phyloP scores from a whole-genome alignment of 2,888 invertebrate genomes.

The Slavum lentiscoides region DNA sequence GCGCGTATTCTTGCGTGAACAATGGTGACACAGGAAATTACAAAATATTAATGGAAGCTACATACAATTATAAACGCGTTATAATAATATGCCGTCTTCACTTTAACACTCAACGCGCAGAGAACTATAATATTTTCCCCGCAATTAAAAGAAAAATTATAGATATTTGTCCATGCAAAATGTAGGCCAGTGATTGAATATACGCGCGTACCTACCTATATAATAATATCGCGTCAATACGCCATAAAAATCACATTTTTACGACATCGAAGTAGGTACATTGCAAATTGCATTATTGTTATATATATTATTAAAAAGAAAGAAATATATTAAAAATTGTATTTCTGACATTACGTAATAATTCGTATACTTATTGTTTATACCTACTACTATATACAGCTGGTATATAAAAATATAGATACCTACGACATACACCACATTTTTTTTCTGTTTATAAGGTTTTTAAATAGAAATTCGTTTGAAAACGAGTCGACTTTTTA shows the following conservation, averaged over 20 bases:
- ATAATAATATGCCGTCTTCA: neutral
- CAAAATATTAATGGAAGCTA: slow-evolving; percentile 5
- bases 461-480: too few relatives aligned
- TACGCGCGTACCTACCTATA: neutral
- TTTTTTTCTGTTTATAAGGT: too few relatives aligned
- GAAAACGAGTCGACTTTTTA: too few relatives aligned
- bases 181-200: neutral
- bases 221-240: neutral
- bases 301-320: neutral
- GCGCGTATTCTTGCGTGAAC: neutral
- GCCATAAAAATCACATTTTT: neutral
- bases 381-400: too few relatives aligned
- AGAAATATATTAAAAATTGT: neutral
- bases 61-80: slow-evolving; percentile 13
- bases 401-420: too few relatives aligned
- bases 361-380: neutral
- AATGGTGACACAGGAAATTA: slow-evolving; percentile 35
- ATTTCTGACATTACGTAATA: neutral
- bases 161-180: neutral
- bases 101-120: neutral
- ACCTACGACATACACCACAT: too few relatives aligned
- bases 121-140: neutral
- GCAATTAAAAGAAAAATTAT: neutral
- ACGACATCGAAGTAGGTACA: neutral
- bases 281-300: too few relatives aligned